Conservation (phyloP, 2,797 vertebrate species). For the Chrosomus eos region DNA sequence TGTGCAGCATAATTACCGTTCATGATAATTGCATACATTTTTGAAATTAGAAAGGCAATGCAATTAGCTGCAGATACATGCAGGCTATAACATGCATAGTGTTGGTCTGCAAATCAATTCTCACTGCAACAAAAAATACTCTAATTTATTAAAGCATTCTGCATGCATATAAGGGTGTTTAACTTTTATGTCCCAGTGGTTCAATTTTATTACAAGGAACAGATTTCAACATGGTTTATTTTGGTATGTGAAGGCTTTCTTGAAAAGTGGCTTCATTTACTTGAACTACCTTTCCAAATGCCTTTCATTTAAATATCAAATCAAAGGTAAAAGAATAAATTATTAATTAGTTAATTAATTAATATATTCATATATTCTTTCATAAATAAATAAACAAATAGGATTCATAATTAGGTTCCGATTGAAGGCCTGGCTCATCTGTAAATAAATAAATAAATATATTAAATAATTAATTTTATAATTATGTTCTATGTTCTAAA, state of each 20-base stretch:
- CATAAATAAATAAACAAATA: not conserved
- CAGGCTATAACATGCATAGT: not conserved
- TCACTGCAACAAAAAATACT: not conserved
- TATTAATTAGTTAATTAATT: not conserved
- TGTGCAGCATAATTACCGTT: conserved; percentile 13
- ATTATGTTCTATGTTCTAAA: too few relatives aligned
- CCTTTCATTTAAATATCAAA: too few relatives aligned
- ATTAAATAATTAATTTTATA: not conserved
- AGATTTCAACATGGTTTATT: not conserved
- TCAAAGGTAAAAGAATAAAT: not conserved
- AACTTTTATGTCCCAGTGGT: not conserved
- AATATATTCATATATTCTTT: too few relatives aligned
- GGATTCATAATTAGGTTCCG: not conserved
- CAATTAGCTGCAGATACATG: conserved; percentile 14
- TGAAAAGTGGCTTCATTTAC: not conserved
- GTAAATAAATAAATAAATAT: not conserved
- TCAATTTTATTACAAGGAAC: not conserved
- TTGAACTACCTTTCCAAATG: not conserved
- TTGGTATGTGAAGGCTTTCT: not conserved
- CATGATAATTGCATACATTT: conserved; percentile 30
- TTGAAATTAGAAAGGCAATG: conserved; percentile 7
- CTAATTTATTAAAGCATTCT: not conserved
- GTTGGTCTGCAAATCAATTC: not conserved
- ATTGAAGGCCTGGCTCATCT: not conserved
- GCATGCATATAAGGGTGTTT: not conserved